Conservation (phyloP, 2,888 invertebrate genomes). For the Troides oblongomaculatus region DNA sequence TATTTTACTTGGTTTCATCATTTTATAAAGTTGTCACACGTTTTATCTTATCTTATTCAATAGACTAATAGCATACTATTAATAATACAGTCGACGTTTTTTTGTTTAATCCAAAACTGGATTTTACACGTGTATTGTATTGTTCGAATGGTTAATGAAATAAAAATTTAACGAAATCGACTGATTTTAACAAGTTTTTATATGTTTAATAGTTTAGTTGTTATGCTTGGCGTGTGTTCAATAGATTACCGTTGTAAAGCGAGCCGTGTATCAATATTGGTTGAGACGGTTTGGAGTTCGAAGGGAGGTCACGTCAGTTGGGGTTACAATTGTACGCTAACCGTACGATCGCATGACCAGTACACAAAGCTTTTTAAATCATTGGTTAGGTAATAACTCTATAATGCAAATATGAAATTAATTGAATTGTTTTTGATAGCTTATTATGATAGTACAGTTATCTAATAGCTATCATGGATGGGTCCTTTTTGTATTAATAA, state of each 20-base stretch:
- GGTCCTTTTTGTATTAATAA: too few species aligned
- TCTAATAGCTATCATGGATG: too few species aligned
- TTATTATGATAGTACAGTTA: too few species aligned
- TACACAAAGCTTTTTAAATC: slow-evolving; percentile 18
- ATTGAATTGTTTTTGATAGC: too few species aligned
- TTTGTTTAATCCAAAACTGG: slow-evolving; percentile 27
- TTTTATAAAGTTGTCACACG: slow-evolving; percentile 31
- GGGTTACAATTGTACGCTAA: slow-evolving; percentile 22
- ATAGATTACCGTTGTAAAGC: slow-evolving; percentile 25
- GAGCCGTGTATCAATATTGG: slow-evolving; percentile 26
- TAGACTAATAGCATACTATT: slow-evolving; percentile 27
- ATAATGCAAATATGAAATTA: background rate
- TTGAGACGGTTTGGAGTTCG: slow-evolving; percentile 16
- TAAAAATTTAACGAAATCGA: slow-evolving; percentile 11
- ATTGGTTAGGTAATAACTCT: background rate
- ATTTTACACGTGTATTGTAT: slow-evolving; percentile 26
- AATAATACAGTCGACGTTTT: slow-evolving; percentile 28
- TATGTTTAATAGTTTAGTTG: slow-evolving; percentile 13
- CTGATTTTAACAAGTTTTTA: slow-evolving; percentile 21
- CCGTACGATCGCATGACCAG: slow-evolving; percentile 21
- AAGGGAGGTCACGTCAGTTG: slow-evolving; percentile 25
- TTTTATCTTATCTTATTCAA: slow-evolving; percentile 29
- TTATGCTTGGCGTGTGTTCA: slow-evolving; percentile 22
- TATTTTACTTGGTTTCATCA: slow-evolving; percentile 28
- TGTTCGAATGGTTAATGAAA: slow-evolving; percentile 11